phyloP scores from a whole-genome alignment of 2,888 invertebrate species.

The Cryptocephalus moraei region DNA sequence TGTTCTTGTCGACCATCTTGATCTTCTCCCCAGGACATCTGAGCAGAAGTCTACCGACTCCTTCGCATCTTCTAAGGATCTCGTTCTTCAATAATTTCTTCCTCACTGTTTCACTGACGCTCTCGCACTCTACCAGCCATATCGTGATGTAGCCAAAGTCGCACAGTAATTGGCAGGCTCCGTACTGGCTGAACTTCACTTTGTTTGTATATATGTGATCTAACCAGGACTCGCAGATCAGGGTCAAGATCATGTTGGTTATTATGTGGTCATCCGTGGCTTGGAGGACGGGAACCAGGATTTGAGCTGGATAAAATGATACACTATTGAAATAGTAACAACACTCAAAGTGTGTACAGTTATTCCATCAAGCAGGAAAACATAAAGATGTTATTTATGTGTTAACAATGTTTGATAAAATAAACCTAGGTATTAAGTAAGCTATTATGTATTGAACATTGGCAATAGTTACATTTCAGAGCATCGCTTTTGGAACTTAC shows the following conservation, averaged over 20 bases:
- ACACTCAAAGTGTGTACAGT: too few relatives aligned
- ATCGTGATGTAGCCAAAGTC: constrained; percentile 71
- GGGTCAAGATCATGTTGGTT: constrained; percentile 65
- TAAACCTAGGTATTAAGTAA: too few relatives aligned
- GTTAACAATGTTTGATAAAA: too few relatives aligned
- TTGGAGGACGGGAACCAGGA: constrained; percentile 65
- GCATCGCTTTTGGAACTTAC: constrained; percentile 33
- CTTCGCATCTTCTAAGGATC: constrained; percentile 68
- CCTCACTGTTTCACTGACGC: constrained; percentile 43
- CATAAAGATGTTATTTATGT: too few relatives aligned
- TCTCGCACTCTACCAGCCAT: constrained; percentile 59
- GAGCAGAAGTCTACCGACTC: constrained; percentile 69
- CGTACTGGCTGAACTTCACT: constrained; percentile 72
- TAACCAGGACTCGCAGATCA: constrained; percentile 81
- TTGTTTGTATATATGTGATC: constrained; percentile 75
- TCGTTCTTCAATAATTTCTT: constrained; percentile 52
- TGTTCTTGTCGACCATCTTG: constrained; percentile 48
- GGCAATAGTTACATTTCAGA: too few relatives aligned
- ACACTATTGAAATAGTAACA: too few relatives aligned
- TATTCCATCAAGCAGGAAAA: too few relatives aligned
- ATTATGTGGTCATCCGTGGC: constrained; percentile 65
- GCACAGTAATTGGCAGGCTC: constrained; percentile 67
- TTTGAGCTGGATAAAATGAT: constrained; percentile 52
- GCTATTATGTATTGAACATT: too few relatives aligned
- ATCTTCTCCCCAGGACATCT: constrained; percentile 78